These are phyloP conservation scores for Dipodomys spectabilis DNA, from an alignment of 2,113 vertebrate genomes.

Conservation along the genomic window DNA sequence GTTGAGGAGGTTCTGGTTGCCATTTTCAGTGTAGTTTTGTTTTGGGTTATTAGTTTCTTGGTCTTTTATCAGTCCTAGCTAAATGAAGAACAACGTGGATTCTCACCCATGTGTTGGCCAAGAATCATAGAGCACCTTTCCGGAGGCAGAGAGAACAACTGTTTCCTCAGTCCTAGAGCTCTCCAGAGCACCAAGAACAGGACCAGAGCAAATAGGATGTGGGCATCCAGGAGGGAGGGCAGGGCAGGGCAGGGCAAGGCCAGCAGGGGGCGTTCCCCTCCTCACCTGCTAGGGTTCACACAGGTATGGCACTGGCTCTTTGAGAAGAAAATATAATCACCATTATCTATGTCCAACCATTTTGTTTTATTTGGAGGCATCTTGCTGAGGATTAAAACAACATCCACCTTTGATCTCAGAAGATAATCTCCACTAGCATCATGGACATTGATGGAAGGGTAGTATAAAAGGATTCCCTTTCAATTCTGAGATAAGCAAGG, in stretches of 20 bases:
- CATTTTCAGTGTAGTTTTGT: neutral
- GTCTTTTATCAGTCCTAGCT: neutral
- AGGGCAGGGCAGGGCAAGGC: neutral
- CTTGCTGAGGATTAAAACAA: neutral
- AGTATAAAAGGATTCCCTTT: neutral
- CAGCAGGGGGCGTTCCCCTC: neutral
- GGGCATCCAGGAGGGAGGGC: neutral
- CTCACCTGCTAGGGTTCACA: neutral
- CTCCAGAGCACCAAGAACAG: neutral
- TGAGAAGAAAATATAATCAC: neutral
- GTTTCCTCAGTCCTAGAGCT: neutral
- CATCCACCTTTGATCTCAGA: neutral
- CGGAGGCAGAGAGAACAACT: neutral
- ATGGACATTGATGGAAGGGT: neutral
- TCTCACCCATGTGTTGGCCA: conserved; percentile 13
- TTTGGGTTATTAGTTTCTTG: neutral
- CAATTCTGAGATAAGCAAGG: neutral
- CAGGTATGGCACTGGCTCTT: neutral
- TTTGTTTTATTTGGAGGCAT: neutral
- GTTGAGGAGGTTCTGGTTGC: neutral
- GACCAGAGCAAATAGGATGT: neutral
- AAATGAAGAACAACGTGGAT: conserved; percentile 33
- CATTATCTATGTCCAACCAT: neutral
- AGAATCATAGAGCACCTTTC: neutral
- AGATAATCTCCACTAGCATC: neutral